Percentiles rank a stretch among this genome's conserved stretches.
Conservation (phyloP, 2,797 vertebrate genomes). For the Chelmon rostratus region DNA sequence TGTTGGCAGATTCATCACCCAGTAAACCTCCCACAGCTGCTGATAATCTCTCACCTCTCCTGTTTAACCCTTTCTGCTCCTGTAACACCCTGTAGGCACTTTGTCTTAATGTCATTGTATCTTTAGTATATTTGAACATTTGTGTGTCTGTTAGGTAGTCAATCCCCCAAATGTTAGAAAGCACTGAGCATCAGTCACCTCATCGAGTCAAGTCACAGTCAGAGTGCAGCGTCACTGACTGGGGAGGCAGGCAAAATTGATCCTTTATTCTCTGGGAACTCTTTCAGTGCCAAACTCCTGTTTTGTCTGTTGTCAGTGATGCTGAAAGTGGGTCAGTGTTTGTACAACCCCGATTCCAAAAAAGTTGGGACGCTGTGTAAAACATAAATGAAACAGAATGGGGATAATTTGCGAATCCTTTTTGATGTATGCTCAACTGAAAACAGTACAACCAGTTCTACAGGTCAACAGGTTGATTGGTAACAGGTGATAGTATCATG, state of each 20-base stretch:
- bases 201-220: constrained; percentile 46
- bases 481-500: no score
- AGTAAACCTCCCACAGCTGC: constrained; percentile 40
- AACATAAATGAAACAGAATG: no score
- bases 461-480: no score
- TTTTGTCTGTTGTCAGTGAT: constrained; percentile 75
- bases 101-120: constrained; percentile 46
- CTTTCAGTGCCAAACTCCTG: constrained; percentile 85
- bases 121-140: constrained; percentile 52
- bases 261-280: constrained; percentile 81
- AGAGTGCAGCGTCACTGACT: constrained; percentile 39
- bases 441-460: no score
- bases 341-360: constrained; percentile 9
- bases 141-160: constrained; percentile 25
- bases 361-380: no score
- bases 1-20: constrained; percentile 30
- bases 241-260: constrained; percentile 60
- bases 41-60: constrained; percentile 21
- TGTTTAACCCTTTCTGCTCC: constrained; percentile 11
- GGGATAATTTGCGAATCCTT: no score
- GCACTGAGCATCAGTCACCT: constrained; percentile 56
- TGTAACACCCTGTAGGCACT: constrained; percentile 41
- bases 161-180: constrained; percentile 38
- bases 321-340: constrained; percentile 76
- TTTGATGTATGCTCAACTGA: no score